phyloP scores from a whole-genome alignment of 2,797 vertebrate species.

The Micromesistius poutassou region DNA sequence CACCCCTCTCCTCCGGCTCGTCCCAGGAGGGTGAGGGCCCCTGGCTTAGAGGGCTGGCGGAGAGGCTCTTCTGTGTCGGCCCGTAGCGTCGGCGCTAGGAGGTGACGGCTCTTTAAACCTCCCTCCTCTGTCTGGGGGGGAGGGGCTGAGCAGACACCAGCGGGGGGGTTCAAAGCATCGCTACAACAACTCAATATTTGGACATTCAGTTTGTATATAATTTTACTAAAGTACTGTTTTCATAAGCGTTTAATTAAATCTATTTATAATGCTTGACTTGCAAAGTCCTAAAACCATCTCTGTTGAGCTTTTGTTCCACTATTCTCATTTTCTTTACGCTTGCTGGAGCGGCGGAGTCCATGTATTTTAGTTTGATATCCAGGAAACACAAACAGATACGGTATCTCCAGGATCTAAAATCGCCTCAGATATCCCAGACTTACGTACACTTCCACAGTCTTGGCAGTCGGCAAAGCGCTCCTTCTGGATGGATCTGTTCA shows the following conservation, averaged over 20 bases:
- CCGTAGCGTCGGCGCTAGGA: background rate
- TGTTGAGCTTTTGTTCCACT: too few species aligned
- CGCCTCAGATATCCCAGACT: slow-evolving; percentile 47
- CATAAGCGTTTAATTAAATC: too few species aligned
- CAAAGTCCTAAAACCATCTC: too few species aligned
- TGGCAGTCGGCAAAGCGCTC: slow-evolving; percentile 63
- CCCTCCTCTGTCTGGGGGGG: background rate
- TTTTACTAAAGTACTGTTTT: too few species aligned
- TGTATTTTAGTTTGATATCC: background rate
- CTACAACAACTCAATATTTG: too few species aligned
- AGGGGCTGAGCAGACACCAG: background rate
- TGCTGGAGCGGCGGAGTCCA: too few species aligned
- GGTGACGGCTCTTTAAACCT: background rate
- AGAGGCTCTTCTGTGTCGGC: too few species aligned
- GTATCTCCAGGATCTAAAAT: background rate
- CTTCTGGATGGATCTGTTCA: slow-evolving; percentile 83
- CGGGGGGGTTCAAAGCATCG: background rate
- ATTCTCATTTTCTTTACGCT: too few species aligned
- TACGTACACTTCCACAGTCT: slow-evolving; percentile 85
- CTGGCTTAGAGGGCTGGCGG: background rate
- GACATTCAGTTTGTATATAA: too few species aligned
- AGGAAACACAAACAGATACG: background rate
- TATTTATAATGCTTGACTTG: too few species aligned
- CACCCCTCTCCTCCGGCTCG: background rate
- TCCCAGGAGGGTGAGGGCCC: too few species aligned